phyloP scores from a whole-genome alignment of 2,797 vertebrate species.

The Lutjanus argentimaculatus region DNA sequence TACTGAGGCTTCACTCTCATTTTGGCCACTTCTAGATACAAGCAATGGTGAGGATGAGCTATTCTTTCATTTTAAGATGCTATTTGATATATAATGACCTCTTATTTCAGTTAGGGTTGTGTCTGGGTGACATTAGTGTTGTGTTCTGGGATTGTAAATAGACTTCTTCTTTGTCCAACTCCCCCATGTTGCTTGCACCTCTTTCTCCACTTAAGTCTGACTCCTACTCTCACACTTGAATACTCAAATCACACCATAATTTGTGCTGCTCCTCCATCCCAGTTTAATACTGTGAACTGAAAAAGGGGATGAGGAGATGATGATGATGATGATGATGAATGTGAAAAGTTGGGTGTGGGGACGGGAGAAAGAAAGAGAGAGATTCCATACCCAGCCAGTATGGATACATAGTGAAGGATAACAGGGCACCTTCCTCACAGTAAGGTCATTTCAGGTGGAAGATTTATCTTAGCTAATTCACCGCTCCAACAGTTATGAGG shows the following conservation, averaged over 20 bases:
- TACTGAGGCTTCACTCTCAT: too few species aligned
- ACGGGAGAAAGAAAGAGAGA: constrained; percentile 1
- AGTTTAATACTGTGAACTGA: background rate
- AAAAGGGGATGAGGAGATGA: background rate
- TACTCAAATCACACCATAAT: background rate
- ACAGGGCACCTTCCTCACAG: constrained; percentile 3
- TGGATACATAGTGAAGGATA: background rate
- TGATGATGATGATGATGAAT: constrained; percentile 6
- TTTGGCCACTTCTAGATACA: too few species aligned
- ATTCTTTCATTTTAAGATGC: too few species aligned
- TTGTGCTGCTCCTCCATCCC: background rate
- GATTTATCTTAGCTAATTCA: background rate
- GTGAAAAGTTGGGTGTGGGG: background rate
- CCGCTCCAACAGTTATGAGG: background rate
- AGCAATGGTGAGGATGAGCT: too few species aligned
- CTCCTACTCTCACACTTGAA: background rate
- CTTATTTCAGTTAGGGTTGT: background rate
- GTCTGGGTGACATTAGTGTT: background rate
- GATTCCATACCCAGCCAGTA: background rate
- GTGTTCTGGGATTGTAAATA: background rate
- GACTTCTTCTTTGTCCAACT: constrained; percentile 5
- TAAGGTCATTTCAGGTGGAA: constrained; percentile 9
- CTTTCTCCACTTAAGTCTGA: background rate
- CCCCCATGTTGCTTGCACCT: background rate
- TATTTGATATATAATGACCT: background rate